These are phyloP conservation scores for Epirrita christyi DNA, from an alignment of 2,888 invertebrate species.

Conservation along the genomic window DNA sequence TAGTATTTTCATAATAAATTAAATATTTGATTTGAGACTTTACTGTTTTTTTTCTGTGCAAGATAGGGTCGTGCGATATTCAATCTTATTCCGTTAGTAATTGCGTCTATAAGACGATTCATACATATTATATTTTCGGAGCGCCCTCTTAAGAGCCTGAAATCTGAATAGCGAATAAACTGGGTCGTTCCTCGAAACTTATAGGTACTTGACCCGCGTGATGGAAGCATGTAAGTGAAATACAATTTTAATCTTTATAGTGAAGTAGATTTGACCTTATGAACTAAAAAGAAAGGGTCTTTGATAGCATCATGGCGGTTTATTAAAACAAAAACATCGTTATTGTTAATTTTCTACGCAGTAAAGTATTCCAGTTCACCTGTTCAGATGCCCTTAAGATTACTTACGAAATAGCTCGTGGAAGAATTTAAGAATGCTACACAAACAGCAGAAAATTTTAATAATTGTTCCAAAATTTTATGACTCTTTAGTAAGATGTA, in stretches of 20 bases:
- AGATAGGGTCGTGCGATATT: no score
- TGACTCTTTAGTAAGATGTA: constrained; percentile 36
- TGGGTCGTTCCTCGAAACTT: no score
- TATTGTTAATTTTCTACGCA: constrained; percentile 48
- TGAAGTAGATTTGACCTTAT: not conserved
- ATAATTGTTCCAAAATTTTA: constrained; percentile 59
- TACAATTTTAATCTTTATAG: not conserved
- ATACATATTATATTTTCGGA: no score
- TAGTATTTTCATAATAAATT: no score
- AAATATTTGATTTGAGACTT: no score
- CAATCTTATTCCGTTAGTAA: no score
- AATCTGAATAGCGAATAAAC: no score
- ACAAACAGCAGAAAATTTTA: constrained; percentile 41
- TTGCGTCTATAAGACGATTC: no score
- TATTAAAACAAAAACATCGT: constrained; percentile 34
- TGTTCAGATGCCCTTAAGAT: constrained; percentile 71
- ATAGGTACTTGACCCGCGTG: no score
- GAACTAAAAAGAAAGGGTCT: constrained; percentile 12
- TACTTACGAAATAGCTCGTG: constrained; percentile 74
- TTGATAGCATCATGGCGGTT: constrained; percentile 45
- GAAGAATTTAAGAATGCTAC: constrained; percentile 52
- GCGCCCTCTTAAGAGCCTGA: no score
- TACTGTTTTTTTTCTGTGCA: no score
- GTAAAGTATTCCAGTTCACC: constrained; percentile 58
- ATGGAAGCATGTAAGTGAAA: no score